Percentiles rank a stretch among this genome's conserved stretches.
These are phyloP conservation scores for Rhopalosiphum maidis DNA, from an alignment of 1,140 invertebrate species.

Conservation along the genomic window DNA sequence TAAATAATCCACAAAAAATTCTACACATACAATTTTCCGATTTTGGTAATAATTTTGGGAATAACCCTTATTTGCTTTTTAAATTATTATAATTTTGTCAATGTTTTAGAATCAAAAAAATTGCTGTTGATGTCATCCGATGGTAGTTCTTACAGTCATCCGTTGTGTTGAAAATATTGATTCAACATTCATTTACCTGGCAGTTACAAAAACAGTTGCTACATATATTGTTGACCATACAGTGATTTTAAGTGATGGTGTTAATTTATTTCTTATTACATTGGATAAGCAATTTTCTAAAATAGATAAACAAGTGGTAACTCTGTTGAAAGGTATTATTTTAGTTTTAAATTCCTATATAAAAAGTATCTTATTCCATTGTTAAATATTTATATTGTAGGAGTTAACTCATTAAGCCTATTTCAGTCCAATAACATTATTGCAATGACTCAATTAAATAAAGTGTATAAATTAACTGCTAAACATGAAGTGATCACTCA, in stretches of 20 bases:
- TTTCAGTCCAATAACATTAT: conserved; percentile 24
- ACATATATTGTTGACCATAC: neutral
- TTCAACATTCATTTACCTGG: neutral
- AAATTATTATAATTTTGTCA: neutral
- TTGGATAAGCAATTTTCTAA: conserved; percentile 18
- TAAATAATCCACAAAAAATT: conserved; percentile 49
- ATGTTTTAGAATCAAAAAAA: conserved; percentile 43
- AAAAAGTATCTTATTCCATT: neutral
- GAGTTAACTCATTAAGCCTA: neutral
- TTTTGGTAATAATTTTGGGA: neutral
- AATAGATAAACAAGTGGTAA: conserved; percentile 28
- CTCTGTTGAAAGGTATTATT: conserved; percentile 35
- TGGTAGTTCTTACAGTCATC: neutral
- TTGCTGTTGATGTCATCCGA: neutral
- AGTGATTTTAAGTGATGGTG: conserved; percentile 24
- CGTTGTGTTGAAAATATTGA: neutral
- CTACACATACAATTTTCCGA: conserved; percentile 34
- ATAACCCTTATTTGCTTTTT: neutral
- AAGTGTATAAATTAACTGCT: conserved; percentile 30
- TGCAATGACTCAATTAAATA: conserved; percentile 26
- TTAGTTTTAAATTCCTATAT: neutral
- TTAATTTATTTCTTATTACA: conserved; percentile 32
- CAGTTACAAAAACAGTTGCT: conserved; percentile 18
- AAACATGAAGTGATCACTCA: neutral
- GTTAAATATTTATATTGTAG: conserved; percentile 29